phyloP scores from a whole-genome alignment of 2,888 invertebrate genomes.

The Aleiodes testaceus region DNA sequence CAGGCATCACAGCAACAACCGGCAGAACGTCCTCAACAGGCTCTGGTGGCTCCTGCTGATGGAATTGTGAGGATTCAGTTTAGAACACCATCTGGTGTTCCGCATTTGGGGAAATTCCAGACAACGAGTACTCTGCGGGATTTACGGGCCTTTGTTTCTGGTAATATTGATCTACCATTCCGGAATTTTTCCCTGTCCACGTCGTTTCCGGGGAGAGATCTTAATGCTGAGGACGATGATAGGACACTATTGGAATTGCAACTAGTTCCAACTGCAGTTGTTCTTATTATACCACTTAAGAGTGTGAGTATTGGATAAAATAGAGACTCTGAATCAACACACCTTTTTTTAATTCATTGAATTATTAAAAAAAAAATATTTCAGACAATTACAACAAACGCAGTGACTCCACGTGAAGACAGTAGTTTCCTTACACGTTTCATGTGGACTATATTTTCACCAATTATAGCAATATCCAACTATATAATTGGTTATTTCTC shows the following conservation, averaged over 20 bases:
- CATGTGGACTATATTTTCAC: conserved; percentile 77
- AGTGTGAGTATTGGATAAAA: conserved; percentile 58
- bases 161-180: conserved; percentile 74
- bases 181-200: conserved; percentile 83
- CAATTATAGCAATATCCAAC: conserved; percentile 76
- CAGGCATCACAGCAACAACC: conserved; percentile 40
- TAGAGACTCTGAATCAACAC: neutral
- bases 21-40: conserved; percentile 45
- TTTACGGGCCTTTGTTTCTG: conserved; percentile 75
- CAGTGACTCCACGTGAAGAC: conserved; percentile 65
- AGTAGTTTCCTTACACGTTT: conserved; percentile 76
- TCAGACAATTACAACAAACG: conserved; percentile 58
- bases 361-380: conserved; percentile 35
- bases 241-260: conserved; percentile 79
- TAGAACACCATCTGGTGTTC: conserved; percentile 86
- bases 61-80: conserved; percentile 86
- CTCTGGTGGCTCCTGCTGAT: conserved; percentile 56
- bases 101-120: conserved; percentile 83
- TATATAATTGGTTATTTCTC: conserved; percentile 74
- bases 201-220: conserved; percentile 84
- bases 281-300: conserved; percentile 81
- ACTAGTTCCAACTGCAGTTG: conserved; percentile 84
- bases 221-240: conserved; percentile 75
- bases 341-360: neutral
- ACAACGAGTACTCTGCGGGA: conserved; percentile 79